phyloP scores from a whole-genome alignment of 2,888 invertebrate species.

The Andrena marginata region DNA sequence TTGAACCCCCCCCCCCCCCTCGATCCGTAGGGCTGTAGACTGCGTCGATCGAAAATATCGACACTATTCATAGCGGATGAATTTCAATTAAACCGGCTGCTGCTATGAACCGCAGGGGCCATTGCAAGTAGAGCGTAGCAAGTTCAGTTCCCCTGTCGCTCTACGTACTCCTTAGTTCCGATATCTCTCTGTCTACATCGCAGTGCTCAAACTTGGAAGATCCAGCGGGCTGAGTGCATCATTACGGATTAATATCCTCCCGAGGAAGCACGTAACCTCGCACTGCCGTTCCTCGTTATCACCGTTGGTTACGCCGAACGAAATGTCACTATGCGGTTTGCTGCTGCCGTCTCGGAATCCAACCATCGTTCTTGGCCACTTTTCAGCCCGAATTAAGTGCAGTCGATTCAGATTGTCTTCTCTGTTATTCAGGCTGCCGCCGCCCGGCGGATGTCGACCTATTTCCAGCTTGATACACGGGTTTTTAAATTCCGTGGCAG shows the following conservation, averaged over 20 bases:
- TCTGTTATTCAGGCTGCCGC: slow-evolving; percentile 5
- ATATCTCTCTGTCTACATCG: slow-evolving; percentile 56
- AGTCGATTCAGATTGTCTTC: slow-evolving; percentile 21
- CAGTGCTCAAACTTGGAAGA: slow-evolving; percentile 60
- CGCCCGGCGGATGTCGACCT: not conserved
- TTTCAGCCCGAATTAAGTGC: slow-evolving; percentile 9
- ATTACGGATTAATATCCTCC: slow-evolving; percentile 73
- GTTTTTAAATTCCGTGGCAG: not conserved
- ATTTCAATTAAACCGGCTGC: slow-evolving; percentile 56
- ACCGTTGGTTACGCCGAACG: slow-evolving; percentile 66
- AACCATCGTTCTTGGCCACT: slow-evolving; percentile 15
- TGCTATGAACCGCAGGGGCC: slow-evolving; percentile 1
- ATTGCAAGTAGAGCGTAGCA: slow-evolving; percentile 20
- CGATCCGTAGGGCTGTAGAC: not conserved
- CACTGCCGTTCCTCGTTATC: slow-evolving; percentile 67
- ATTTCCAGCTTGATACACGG: not conserved
- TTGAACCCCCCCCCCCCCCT: not conserved
- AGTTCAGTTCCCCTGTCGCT: slow-evolving; percentile 57
- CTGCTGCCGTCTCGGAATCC: not conserved
- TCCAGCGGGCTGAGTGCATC: slow-evolving; percentile 70
- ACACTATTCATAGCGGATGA: slow-evolving; percentile 42
- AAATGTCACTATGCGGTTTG: slow-evolving; percentile 61
- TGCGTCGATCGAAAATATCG: slow-evolving; percentile 23
- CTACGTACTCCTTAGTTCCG: slow-evolving; percentile 22
- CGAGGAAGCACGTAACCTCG: slow-evolving; percentile 67